These are phyloP conservation scores for Fundulus diaphanus DNA, from an alignment of 2,797 vertebrate species.

Conservation along the genomic window DNA sequence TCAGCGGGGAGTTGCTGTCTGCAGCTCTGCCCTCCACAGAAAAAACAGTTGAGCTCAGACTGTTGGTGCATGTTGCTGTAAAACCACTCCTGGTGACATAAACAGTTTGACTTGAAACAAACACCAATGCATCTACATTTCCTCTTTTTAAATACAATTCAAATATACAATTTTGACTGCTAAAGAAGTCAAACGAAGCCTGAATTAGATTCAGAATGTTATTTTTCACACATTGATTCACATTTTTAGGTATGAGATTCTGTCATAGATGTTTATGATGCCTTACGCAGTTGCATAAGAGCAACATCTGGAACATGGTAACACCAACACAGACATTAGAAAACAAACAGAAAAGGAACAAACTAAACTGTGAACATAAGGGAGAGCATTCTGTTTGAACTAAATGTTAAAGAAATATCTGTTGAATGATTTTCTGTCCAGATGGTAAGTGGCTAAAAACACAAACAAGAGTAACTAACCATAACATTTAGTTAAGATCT, in stretches of 20 bases:
- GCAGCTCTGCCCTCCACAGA: background rate
- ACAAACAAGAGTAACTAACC: background rate
- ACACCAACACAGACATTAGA: no score
- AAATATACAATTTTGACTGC: background rate
- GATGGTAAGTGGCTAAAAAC: background rate
- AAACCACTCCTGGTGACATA: conserved; percentile 4
- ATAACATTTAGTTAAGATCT: no score
- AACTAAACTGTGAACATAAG: no score
- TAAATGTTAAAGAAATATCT: no score
- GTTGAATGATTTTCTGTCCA: background rate
- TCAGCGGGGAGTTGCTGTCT: conserved; percentile 27
- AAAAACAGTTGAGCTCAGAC: conserved; percentile 23
- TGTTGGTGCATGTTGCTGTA: conserved; percentile 11
- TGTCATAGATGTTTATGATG: no score
- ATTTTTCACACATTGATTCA: background rate
- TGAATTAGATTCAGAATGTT: background rate
- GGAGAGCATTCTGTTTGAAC: no score
- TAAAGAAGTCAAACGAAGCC: background rate
- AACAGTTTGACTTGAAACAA: background rate
- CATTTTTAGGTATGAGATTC: background rate
- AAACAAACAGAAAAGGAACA: no score
- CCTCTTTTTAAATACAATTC: background rate
- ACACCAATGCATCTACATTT: background rate
- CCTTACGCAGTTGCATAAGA: no score
- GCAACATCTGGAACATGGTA: no score